Evolutionary conservation across 2,113 vertebrate genomes (phyloP).

Genomic region (Equus quagga): DNA sequence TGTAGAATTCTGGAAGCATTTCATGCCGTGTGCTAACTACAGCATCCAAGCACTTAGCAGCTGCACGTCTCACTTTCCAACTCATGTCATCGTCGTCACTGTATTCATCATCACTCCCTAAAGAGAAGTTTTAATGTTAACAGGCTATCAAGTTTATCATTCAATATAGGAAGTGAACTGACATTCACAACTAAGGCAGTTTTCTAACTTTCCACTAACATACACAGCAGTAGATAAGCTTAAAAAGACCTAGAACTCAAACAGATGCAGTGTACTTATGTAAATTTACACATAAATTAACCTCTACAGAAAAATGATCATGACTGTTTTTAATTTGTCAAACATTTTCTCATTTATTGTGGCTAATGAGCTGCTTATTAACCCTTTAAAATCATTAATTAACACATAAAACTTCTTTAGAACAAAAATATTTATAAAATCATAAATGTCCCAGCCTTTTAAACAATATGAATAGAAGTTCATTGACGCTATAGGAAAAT

Average conservation of each 20-base stretch:
- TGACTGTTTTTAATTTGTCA: conserved; percentile 3
- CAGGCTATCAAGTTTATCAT: not conserved
- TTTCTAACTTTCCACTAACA: conserved; percentile 5
- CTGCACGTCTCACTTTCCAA: conserved; percentile 98
- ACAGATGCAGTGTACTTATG: not conserved
- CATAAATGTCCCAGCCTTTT: not conserved
- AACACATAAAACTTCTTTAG: not conserved
- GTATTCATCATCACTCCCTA: conserved; percentile 98
- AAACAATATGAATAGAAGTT: not conserved
- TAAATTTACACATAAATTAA: conserved; percentile 16
- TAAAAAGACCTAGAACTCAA: not conserved
- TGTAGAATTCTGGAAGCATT: conserved; percentile 99
- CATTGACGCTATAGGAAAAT: not conserved
- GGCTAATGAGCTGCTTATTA: not conserved
- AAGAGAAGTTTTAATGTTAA: conserved; percentile 69
- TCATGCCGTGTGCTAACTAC: conserved; percentile 98
- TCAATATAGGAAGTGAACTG: conserved; percentile 1
- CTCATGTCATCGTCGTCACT: conserved; percentile 99
- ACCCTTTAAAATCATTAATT: conserved; percentile 41
- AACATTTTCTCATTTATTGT: not conserved
- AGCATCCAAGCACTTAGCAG: conserved; percentile 97
- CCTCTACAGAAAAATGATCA: conserved; percentile 1
- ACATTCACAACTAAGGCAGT: not conserved
- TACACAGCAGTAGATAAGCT: not conserved
- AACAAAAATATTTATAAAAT: conserved; percentile 39